Conservation (phyloP, 2,797 vertebrate species). For the Atherinosoma microstoma region DNA sequence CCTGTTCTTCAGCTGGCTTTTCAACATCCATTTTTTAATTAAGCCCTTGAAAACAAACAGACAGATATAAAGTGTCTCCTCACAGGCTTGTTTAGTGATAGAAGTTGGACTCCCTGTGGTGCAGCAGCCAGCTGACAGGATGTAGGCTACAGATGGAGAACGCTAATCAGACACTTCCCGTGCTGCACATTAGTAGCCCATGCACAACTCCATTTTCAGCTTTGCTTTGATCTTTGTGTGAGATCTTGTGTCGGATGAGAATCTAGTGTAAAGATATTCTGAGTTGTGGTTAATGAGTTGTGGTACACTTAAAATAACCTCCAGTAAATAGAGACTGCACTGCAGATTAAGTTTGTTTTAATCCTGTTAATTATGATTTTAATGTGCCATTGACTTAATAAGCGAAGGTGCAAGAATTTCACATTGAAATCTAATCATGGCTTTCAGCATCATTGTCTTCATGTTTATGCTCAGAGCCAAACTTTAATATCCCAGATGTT, state of each 20-base stretch:
- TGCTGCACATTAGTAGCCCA: conserved; percentile 42
- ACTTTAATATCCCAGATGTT: conserved; percentile 67
- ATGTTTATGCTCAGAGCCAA: conserved; percentile 8
- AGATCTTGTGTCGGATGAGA: conserved; percentile 38
- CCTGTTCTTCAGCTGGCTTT: conserved; percentile 14
- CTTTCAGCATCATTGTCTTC: conserved; percentile 10
- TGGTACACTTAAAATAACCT: conserved; percentile 52
- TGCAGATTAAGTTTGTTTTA: conserved; percentile 56
- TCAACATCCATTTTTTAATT: conserved; percentile 28
- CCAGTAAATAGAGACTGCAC: conserved; percentile 30
- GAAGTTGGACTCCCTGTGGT: conserved; percentile 52
- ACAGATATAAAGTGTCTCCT: conserved; percentile 38
- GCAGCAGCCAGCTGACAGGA: conserved; percentile 67
- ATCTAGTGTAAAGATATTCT: conserved; percentile 38
- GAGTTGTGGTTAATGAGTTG: conserved; percentile 15
- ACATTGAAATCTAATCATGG: not conserved
- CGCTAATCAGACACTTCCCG: conserved; percentile 64
- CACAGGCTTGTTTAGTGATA: conserved; percentile 41
- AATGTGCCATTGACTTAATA: not conserved
- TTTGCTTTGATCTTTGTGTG: conserved; percentile 39
- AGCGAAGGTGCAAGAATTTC: not conserved
- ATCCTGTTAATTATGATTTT: conserved; percentile 28
- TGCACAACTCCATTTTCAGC: conserved; percentile 18
- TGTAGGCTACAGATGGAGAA: conserved; percentile 63
- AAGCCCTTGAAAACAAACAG: conserved; percentile 48